A percentile compares a stretch with the other conserved stretches of the same genome.
phyloP scores from a whole-genome alignment of 30 jellyfish, hydroid and myxozoan species.

The Sanderia malayensis region DNA sequence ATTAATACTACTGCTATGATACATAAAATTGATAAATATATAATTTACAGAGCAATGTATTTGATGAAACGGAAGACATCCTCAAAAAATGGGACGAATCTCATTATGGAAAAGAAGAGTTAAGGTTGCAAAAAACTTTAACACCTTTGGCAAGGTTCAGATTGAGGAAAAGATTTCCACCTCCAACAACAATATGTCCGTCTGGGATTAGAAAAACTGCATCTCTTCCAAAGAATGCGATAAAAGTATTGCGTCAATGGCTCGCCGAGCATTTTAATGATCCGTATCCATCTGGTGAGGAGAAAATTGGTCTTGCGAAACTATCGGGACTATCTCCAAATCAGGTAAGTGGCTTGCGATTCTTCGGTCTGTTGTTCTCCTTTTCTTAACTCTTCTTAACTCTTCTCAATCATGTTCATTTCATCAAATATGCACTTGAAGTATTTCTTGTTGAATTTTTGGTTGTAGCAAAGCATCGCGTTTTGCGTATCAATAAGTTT shows the following conservation, averaged over 20 bases:
- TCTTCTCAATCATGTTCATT: too few relatives aligned
- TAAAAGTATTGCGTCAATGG: slow-evolving; percentile 69
- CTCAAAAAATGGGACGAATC: slow-evolving; percentile 79
- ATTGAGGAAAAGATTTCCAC: slow-evolving; percentile 81
- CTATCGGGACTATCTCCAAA: slow-evolving; percentile 69
- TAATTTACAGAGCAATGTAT: slow-evolving; percentile 39
- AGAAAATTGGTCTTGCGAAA: slow-evolving; percentile 58
- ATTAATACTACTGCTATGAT: too few relatives aligned
- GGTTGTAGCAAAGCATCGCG: too few relatives aligned
- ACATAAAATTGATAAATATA: too few relatives aligned
- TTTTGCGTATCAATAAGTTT: too few relatives aligned
- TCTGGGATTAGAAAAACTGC: slow-evolving; percentile 80
- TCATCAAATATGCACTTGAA: too few relatives aligned
- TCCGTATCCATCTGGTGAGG: slow-evolving; percentile 82
- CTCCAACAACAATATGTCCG: slow-evolving; percentile 80
- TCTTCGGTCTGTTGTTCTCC: too few relatives aligned
- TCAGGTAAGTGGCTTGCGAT: slow-evolving; percentile 72
- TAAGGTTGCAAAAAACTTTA: slow-evolving; percentile 51
- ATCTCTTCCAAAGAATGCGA: slow-evolving; percentile 72
- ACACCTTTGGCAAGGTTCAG: slow-evolving; percentile 83
- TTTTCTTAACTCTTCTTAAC: too few relatives aligned
- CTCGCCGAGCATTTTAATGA: slow-evolving; percentile 59
- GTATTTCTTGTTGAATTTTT: too few relatives aligned
- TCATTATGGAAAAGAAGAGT: slow-evolving; percentile 67
- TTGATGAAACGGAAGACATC: slow-evolving; percentile 58